Evolutionary conservation across 2,888 invertebrate species (phyloP).

Genomic region (Eupsilia transversa): DNA sequence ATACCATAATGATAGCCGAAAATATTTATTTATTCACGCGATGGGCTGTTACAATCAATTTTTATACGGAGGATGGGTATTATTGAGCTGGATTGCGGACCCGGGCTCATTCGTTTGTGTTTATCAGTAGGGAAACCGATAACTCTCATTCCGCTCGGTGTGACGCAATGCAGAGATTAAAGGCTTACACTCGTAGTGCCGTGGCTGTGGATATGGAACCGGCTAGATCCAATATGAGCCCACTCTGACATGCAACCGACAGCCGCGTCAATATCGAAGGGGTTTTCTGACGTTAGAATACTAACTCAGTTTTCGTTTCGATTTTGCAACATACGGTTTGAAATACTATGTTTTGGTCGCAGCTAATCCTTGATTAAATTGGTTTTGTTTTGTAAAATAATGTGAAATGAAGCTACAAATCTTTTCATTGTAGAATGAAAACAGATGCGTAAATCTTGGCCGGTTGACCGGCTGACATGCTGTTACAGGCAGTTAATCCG

Average conservation of each 20-base stretch:
- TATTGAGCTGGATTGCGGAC: constrained; percentile 80
- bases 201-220: constrained; percentile 80
- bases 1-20: constrained; percentile 73
- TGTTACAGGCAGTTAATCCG: constrained; percentile 88
- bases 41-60: constrained; percentile 82
- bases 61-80: constrained; percentile 82
- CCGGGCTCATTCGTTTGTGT: constrained; percentile 86
- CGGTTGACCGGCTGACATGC: constrained; percentile 84
- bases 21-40: constrained; percentile 73
- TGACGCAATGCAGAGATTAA: constrained; percentile 90
- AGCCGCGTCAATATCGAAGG: constrained; percentile 76
- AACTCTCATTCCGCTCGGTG: constrained; percentile 87
- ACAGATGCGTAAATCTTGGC: constrained; percentile 85
- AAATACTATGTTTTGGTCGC: constrained; percentile 4
- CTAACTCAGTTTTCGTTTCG: constrained; percentile 52
- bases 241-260: constrained; percentile 78
- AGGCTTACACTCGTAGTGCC: constrained; percentile 85
- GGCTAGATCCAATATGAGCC: constrained; percentile 84
- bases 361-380: constrained; percentile 45
- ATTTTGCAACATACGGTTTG: constrained; percentile 29
- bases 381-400: constrained; percentile 53
- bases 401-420: constrained; percentile 69
- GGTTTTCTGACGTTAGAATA: constrained; percentile 69
- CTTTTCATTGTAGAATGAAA: constrained; percentile 80
- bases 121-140: constrained; percentile 88